Evolutionary conservation across 2,888 invertebrate species (phyloP).

Genomic region (Aplocera efformata): DNA sequence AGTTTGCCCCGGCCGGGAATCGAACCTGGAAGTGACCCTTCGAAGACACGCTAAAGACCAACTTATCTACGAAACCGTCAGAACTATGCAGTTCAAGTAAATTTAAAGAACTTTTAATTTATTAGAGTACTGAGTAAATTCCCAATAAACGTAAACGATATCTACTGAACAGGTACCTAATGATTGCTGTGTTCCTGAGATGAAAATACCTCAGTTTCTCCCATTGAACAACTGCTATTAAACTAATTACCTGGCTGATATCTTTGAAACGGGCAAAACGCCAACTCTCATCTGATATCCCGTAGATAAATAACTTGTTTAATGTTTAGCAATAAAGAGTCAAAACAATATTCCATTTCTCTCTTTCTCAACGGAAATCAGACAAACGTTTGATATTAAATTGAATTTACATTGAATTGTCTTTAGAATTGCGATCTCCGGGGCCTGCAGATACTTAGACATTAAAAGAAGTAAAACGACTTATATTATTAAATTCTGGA

Average conservation of each 20-base stretch:
- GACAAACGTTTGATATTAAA: conserved; percentile 45
- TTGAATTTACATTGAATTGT: conserved; percentile 55
- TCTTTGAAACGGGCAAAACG: conserved; percentile 1
- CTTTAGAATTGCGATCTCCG: conserved; percentile 45
- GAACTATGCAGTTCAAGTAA: too few species aligned
- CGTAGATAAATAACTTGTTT: conserved; percentile 37
- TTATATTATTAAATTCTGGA: conserved; percentile 67
- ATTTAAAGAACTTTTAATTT: too few species aligned
- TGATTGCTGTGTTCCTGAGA: too few species aligned
- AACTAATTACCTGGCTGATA: neutral
- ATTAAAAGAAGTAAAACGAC: conserved; percentile 64
- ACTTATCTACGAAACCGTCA: too few species aligned
- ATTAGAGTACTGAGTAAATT: conserved; percentile 19
- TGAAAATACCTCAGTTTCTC: too few species aligned
- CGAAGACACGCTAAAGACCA: too few species aligned
- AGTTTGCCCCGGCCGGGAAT: too few species aligned
- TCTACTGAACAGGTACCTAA: too few species aligned
- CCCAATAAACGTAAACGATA: too few species aligned
- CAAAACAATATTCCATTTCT: conserved; percentile 40
- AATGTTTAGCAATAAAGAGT: conserved; percentile 37
- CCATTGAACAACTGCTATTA: neutral
- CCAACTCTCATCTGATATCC: conserved; percentile 15
- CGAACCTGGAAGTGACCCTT: too few species aligned
- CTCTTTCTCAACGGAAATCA: conserved; percentile 38
- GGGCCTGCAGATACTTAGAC: conserved; percentile 49